Evolutionary conservation across 2,797 vertebrate species (phyloP), one percentile per base, ranked within the genome.

Genomic region (Dendrocincla tyrannina): DNA sequence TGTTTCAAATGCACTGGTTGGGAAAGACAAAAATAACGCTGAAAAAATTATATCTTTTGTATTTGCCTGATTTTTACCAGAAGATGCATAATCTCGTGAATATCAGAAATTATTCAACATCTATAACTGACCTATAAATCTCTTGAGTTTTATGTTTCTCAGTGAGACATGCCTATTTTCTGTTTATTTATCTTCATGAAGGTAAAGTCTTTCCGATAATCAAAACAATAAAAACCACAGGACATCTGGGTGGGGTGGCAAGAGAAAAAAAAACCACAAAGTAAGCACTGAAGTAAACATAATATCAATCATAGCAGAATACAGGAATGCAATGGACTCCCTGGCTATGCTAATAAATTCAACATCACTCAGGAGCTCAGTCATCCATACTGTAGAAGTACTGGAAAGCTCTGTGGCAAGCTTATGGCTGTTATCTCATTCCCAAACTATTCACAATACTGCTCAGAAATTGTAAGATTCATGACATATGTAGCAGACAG

Each of bases 181-280:
- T 74, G 9, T 37, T 74, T 91, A 32, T 63, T 80, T 92, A 9
- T 22, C 27, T 53, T 62, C 63, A 41, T 68, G 27, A 77, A 67
- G 9, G 11, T 47, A 60, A 28, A 37, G 4, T 28, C 6, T 53
- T 39, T 41, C 33, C 15, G 78, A 42, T 58, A 74, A 58, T 33
- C 5, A 32, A 35, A 33, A 30, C 1, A 37, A 74, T 2, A 49
- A 72, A 60, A 64, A 9, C 2, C 7, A 47, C 6, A 4, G 0
- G 0, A 41, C 25, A 37, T 32, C 20, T 77, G 32, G 1, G 8
- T 9, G 4, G 10, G 19, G 9, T 35, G 77, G 17, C 19, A 73
- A 24, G 24, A 80, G 17, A 91, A 59, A 23, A 72, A 88, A 86
- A 83, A 84, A 1, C 22, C 22, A 56, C 6, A 32, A 73, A 69